Evolutionary conservation across 2,797 vertebrate genomes (phyloP), one percentile per base, ranked within the genome.

Genomic region (Antrozous pallidus): DNA sequence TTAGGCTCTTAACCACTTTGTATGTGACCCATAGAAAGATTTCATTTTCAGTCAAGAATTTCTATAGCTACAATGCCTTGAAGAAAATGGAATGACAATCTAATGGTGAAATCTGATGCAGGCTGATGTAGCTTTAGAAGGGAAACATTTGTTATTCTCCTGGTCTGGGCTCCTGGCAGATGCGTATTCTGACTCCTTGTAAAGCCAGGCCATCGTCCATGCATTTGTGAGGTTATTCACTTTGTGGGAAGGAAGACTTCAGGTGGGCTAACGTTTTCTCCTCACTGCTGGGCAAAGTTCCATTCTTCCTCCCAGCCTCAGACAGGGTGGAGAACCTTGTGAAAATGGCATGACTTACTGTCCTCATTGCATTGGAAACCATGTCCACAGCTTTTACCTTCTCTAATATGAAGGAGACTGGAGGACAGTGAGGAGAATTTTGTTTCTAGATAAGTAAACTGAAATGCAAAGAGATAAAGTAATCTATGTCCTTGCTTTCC

Each of bases 61-160:
- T 85, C 38, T 89, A 10, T 33, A 90, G 40, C 24, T 58, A 26
- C 7, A 94, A 47, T 69, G 28, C 2, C 47, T 84, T 47, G 31
- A 74, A 47, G 17, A 26, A 80, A 88, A 96, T 77, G 36, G n/a
- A 91, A 79, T 86, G 45, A 49, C 81, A 65, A 33, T 49, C 40
- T 87, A 54, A 85, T 67, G 56, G n/a, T 84, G 42, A 95, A 79
- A 90, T 89, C 75, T 82, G 40, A 80, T 45, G 28, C 22, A 82
- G 17, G 18, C 69, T n/a, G 49, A 45, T 42, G 42, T 70, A 47
- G 56, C 9, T 85, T 90, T 61, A 36, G 42, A 80, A 93, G 36
- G 40, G 31, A 61, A 51, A 56, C 8, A 18, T 63, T 90, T 84
- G 31, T 42, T 77, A 31, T 73, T 49, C n/a, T 79, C 13, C 49